phyloP scores from a whole-genome alignment of 2,113 vertebrate genomes.

The Gorsachius goisagi region DNA sequence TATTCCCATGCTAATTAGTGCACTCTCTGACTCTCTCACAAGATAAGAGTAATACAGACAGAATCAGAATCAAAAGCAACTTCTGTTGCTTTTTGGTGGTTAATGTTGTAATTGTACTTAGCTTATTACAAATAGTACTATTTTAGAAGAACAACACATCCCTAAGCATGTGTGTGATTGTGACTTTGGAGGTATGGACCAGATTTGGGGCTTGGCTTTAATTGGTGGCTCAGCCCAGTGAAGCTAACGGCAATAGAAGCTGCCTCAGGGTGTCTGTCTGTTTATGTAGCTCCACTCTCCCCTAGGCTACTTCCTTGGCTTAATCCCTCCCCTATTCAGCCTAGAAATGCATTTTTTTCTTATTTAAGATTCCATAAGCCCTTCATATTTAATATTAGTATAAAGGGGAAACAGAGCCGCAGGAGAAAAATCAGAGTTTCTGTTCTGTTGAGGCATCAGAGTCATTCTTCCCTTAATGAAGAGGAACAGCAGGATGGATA shows the following conservation, averaged over 20 bases:
- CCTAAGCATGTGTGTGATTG: not conserved
- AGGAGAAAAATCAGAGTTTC: conserved; percentile 59
- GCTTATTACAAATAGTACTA: not conserved
- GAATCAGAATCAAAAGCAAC: not conserved
- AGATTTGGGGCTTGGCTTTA: not conserved
- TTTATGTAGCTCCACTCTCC: not conserved
- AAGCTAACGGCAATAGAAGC: not conserved
- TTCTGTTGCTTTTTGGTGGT: not conserved
- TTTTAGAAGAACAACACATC: not conserved
- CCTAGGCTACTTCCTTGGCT: not conserved
- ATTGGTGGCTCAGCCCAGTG: not conserved
- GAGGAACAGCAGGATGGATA: conserved; percentile 43
- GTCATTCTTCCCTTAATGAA: conserved; percentile 48
- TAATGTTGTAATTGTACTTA: not conserved
- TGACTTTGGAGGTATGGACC: not conserved
- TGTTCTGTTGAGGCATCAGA: conserved; percentile 20
- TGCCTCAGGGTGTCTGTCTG: not conserved
- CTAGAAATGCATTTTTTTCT: not conserved
- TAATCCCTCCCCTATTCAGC: conserved; percentile 14
- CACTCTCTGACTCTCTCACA: not conserved
- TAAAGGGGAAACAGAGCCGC: conserved; percentile 27
- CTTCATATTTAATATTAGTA: conserved; percentile 52
- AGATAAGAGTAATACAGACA: not conserved
- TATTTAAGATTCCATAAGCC: conserved; percentile 17
- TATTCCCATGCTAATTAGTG: not conserved